Evolutionary conservation across 2,797 vertebrate genomes (phyloP).

Genomic region (Pantherophis alleghaniensis): DNA sequence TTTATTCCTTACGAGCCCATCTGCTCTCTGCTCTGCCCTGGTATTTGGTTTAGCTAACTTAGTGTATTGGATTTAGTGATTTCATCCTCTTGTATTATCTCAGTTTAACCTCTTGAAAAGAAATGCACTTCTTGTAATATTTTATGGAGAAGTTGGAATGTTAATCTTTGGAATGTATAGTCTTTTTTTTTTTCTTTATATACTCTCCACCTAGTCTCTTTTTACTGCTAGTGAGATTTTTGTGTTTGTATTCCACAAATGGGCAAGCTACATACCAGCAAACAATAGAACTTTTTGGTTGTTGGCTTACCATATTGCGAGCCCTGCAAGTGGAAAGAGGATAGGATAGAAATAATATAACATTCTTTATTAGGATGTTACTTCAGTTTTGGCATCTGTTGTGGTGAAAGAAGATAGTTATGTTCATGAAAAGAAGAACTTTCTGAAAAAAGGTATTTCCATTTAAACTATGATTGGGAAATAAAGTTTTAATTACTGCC

Average conservation of each 20-base stretch:
- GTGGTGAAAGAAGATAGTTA: neutral
- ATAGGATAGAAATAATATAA: neutral
- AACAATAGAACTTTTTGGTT: neutral
- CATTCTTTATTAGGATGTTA: neutral
- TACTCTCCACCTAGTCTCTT: neutral
- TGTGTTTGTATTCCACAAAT: neutral
- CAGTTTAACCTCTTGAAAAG: neutral
- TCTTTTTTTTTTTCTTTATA: neutral
- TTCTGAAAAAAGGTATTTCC: neutral
- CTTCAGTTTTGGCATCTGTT: neutral
- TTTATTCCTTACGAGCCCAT: slow-evolving; percentile 38
- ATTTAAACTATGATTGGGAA: neutral
- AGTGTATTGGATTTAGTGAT: neutral
- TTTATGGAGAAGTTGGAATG: neutral
- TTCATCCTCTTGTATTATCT: neutral
- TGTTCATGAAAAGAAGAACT: neutral
- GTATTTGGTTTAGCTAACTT: neutral
- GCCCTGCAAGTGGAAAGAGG: neutral
- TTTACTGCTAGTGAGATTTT: neutral
- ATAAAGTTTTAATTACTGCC: neutral
- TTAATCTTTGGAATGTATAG: neutral
- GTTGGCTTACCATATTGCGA: neutral
- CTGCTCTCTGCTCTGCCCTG: slow-evolving; percentile 26
- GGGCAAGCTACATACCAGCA: neutral
- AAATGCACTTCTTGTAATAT: neutral